phyloP scores from a whole-genome alignment of 2,113 vertebrate genomes.

The human region GRCh38 chr7:33257501-33258000 shows the following conservation, averaged over 20 bases:
- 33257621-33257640: not conserved
- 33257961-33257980: not conserved
- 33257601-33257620: not conserved
- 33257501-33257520: not conserved
- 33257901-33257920: not conserved
- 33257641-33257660: not conserved
- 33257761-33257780: not conserved
- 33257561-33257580: not conserved
- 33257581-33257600: not conserved
- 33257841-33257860: slow-evolving; percentile 41
- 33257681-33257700: not conserved
- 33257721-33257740: not conserved
- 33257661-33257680: not conserved
- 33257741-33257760: not conserved
- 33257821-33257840: not conserved
- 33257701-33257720: not conserved
- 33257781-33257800: not conserved
- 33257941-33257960: not conserved
- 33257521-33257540: not conserved
- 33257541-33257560: not conserved
- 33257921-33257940: not conserved
- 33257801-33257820: not conserved
- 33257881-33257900: not conserved
- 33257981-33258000: not conserved
- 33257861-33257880: not conserved